Percentiles rank a stretch among this genome's conserved stretches.
Conservation (phyloP, 2,113 vertebrate species). For the Trematocara zebra region DNA sequence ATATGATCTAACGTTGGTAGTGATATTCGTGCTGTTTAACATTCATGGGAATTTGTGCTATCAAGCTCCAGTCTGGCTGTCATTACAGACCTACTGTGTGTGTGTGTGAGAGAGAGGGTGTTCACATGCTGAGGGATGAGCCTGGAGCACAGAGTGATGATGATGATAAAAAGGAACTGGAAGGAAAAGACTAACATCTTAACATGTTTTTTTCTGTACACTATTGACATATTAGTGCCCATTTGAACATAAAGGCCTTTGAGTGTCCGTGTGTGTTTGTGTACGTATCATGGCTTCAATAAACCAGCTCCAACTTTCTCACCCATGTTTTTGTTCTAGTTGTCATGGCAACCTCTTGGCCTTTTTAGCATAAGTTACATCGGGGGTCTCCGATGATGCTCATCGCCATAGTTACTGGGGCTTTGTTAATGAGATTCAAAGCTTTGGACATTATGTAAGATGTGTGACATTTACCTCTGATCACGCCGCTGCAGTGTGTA, state of each 20-base stretch:
- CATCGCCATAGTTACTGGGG: slow-evolving; percentile 52
- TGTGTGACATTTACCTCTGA: slow-evolving; percentile 35
- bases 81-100: background rate
- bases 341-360: slow-evolving; percentile 65
- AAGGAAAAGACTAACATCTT: background rate
- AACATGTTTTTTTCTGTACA: background rate
- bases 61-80: background rate
- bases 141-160: background rate
- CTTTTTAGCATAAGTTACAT: slow-evolving; percentile 52
- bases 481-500: background rate
- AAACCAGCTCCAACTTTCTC: slow-evolving; percentile 19
- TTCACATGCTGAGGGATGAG: background rate
- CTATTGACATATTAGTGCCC: background rate
- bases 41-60: background rate
- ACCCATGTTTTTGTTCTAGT: slow-evolving; percentile 39
- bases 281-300: background rate
- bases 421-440: slow-evolving; percentile 34
- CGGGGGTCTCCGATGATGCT: slow-evolving; percentile 19
- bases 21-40: background rate
- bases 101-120: background rate
- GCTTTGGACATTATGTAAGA: slow-evolving; percentile 18
- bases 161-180: background rate
- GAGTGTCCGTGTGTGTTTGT: background rate
- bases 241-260: background rate
- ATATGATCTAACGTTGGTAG: background rate